Evolutionary conservation across 2,797 vertebrate genomes (phyloP), one percentile per base, ranked within the genome.

Genomic region (Sebastes reedi): DNA sequence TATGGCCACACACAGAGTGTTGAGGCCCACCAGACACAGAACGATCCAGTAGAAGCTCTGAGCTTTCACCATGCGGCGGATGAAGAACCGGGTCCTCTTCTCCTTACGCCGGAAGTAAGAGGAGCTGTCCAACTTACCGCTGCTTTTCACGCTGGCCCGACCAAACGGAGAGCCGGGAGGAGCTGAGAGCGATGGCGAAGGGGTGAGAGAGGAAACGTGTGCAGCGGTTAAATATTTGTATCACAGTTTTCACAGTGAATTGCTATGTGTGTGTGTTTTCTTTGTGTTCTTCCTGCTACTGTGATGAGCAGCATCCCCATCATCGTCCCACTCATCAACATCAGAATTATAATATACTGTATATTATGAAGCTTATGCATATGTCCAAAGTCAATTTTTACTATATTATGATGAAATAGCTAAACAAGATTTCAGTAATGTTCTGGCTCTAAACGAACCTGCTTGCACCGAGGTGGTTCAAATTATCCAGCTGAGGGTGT

Each of bases 21-120:
- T 99, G 83, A 99, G 95, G 5, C 97, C 97, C n/a, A 99, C 98
- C 83, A 99, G 95, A 0, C 97, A 99, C 81, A 99, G 95, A 29
- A 99, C 98, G 0, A 96, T 96, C 98, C 98, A 99, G 92, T 99
- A 99, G 95, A 99, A 99, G 92, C 97, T 98, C 92, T 98, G 98
- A 0, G 98, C 97, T 80, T 99, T 99, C 88, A 99, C 98, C 98
- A 99, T 97, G 77, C 98, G 97, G 0, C 98, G 97, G 74, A 99
- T 98, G 89, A 98, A 99, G 94, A 99, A 99, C 1, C 98, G 97
- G 6, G 95, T 95, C 92, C 98, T 96, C 88, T 99, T 99, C 95
- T 99, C 98, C 70, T 99, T 99, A 55, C 98, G 96, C 4, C 97
- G 95, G 88, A 99, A 97, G 89, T 99, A 99, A 0, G 98, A 97